Percentiles rank a stretch among this genome's conserved stretches.
Evolutionary conservation across 2,797 vertebrate genomes (phyloP).

Genomic region (Hyperoplus lanceolatus): DNA sequence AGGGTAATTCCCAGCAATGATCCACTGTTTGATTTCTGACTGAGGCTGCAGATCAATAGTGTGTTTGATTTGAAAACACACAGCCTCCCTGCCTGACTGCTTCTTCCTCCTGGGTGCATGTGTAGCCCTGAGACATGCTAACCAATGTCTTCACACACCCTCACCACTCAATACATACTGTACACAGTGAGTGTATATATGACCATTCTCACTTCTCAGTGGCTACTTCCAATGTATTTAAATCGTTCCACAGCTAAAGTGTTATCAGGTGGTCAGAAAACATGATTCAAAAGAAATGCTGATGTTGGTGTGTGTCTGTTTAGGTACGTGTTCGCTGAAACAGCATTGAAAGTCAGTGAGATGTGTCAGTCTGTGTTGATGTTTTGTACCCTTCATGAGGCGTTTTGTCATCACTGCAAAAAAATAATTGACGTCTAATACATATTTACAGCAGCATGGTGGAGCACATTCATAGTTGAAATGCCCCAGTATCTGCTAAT

Average conservation of each 20-base stretch:
- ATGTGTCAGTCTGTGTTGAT: neutral
- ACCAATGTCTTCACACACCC: constrained; percentile 14
- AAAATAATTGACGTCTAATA: neutral
- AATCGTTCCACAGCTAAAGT: neutral
- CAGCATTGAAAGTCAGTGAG: neutral
- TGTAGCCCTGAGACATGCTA: constrained; percentile 25
- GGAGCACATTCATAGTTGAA: neutral
- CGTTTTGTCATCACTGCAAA: neutral
- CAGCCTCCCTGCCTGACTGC: constrained; percentile 30
- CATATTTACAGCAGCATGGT: neutral
- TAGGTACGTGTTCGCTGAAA: neutral
- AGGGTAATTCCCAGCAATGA: constrained; percentile 83
- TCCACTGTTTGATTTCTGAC: constrained; percentile 60
- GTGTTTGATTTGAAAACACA: constrained; percentile 55
- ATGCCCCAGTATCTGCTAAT: neutral
- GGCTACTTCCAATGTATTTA: neutral
- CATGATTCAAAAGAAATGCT: neutral
- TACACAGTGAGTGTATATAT: neutral
- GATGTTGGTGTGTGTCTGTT: neutral
- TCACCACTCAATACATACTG: neutral
- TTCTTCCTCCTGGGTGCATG: constrained; percentile 26
- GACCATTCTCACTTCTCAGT: neutral
- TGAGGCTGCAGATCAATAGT: constrained; percentile 61
- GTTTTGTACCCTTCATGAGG: neutral
- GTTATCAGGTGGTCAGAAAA: neutral